Percentiles rank a stretch among this genome's conserved stretches.
These are phyloP conservation scores for Pseudomugil tenellus DNA, from an alignment of 2,797 vertebrate species.

Conservation along the genomic window DNA sequence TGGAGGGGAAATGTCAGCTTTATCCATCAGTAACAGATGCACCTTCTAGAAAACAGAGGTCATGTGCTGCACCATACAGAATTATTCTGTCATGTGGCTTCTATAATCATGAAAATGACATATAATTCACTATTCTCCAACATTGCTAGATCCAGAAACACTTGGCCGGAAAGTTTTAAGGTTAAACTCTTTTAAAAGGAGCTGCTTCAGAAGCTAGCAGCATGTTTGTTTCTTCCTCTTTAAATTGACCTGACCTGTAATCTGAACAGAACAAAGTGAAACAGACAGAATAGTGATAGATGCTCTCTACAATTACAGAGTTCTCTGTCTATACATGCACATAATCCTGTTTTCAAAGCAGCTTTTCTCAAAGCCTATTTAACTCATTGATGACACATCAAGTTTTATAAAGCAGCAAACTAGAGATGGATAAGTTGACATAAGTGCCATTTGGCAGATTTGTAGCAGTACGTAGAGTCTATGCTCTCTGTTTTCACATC, in stretches of 20 bases:
- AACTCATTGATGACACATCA: neutral
- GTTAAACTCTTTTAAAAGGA: conserved; percentile 25
- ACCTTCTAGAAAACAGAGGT: neutral
- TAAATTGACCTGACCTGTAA: conserved; percentile 41
- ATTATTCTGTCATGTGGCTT: neutral
- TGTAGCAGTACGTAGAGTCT: conserved; percentile 25
- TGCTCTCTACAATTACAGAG: conserved; percentile 23
- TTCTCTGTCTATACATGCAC: conserved; percentile 14
- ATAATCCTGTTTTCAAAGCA: conserved; percentile 1
- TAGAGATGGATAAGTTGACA: conserved; percentile 3
- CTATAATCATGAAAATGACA: neutral
- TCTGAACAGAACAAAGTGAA: conserved; percentile 42
- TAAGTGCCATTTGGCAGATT: conserved; percentile 20
- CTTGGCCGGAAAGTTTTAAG: conserved; percentile 1
- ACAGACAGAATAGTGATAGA: conserved; percentile 31
- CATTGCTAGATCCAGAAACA: conserved; percentile 13
- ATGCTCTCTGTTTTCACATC: conserved; percentile 48
- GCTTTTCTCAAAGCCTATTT: conserved; percentile 1
- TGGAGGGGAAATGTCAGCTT: neutral
- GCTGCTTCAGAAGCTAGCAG: conserved; percentile 12
- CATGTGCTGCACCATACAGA: neutral
- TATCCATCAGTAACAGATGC: neutral
- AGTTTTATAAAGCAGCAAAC: neutral
- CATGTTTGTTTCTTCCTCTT: conserved; percentile 23
- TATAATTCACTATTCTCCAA: neutral